A percentile compares a stretch with the other conserved stretches of the same genome.
Conservation (phyloP, 92 coral and sea anemone species). For the Micromussa lordhowensis region DNA sequence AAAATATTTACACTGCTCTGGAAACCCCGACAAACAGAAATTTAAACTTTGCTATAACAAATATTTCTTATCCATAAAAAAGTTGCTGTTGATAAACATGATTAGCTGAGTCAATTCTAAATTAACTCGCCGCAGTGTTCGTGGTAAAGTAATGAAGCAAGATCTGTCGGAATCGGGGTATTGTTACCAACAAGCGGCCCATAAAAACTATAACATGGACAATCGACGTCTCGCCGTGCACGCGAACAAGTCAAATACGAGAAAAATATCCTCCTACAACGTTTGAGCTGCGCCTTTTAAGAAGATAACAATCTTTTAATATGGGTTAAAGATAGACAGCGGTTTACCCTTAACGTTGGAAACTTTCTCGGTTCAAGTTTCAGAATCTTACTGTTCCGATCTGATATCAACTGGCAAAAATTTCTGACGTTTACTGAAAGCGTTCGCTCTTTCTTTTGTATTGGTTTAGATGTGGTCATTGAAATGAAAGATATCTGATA, state of each 20-base stretch:
- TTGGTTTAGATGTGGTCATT: not conserved
- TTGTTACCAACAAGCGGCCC: not conserved
- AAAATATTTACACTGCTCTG: not conserved
- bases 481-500: not conserved
- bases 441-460: not conserved
- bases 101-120: conserved; percentile 30
- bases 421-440: not conserved
- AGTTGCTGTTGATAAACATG: conserved; percentile 9
- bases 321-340: not conserved
- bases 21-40: conserved; percentile 5
- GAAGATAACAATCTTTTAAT: conserved; percentile 9
- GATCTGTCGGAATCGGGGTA: not conserved
- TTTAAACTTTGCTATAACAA: not conserved
- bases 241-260: not conserved
- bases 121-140: conserved; percentile 5
- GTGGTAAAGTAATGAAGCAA: not conserved
- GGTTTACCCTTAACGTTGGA: not conserved
- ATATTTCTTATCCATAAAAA: conserved; percentile 17
- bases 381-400: not conserved
- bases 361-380: not conserved
- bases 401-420: not conserved
- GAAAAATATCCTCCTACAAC: not conserved
- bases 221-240: not conserved
- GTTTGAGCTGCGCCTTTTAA: not conserved
- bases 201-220: not conserved